Conservation (phyloP, 2,797 vertebrate species). For the Anabas testudineus region DNA sequence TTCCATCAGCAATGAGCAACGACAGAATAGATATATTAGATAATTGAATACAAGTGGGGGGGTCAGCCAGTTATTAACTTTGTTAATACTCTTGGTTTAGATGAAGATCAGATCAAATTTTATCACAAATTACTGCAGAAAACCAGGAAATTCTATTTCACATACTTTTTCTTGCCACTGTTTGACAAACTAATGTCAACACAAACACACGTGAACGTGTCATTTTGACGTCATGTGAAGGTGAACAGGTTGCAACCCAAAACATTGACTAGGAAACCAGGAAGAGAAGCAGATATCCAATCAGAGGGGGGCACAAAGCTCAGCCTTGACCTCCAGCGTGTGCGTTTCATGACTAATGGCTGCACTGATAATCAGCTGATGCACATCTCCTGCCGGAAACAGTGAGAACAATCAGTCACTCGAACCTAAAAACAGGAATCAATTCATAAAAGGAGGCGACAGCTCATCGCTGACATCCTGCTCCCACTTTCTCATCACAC, state of each 20-base stretch:
- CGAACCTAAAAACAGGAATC: slow-evolving; percentile 51
- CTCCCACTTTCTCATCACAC: not conserved
- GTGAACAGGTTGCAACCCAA: slow-evolving; percentile 8
- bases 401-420: slow-evolving; percentile 1
- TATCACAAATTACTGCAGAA: too few relatives aligned
- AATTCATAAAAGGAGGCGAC: not conserved
- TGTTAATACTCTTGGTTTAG: too few relatives aligned
- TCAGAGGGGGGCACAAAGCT: slow-evolving; percentile 33
- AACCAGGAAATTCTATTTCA: too few relatives aligned
- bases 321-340: slow-evolving; percentile 45
- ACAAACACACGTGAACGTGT: not conserved
- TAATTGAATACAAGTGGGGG: too few relatives aligned
- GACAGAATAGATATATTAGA: too few relatives aligned
- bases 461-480: slow-evolving; percentile 26
- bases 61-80: too few relatives aligned
- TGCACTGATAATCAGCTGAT: slow-evolving; percentile 43
- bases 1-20: too few relatives aligned
- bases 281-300: slow-evolving; percentile 64
- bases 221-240: not conserved
- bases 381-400: slow-evolving; percentile 40
- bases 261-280: slow-evolving; percentile 59
- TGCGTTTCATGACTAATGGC: slow-evolving; percentile 39
- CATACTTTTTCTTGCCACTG: too few relatives aligned
- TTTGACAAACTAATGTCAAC: too few relatives aligned
- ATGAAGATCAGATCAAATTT: too few relatives aligned